Percentiles rank a stretch among this genome's conserved stretches.
These are phyloP conservation scores for Hylomyscus alleni DNA, from an alignment of 2,797 vertebrate species.

Conservation along the genomic window DNA sequence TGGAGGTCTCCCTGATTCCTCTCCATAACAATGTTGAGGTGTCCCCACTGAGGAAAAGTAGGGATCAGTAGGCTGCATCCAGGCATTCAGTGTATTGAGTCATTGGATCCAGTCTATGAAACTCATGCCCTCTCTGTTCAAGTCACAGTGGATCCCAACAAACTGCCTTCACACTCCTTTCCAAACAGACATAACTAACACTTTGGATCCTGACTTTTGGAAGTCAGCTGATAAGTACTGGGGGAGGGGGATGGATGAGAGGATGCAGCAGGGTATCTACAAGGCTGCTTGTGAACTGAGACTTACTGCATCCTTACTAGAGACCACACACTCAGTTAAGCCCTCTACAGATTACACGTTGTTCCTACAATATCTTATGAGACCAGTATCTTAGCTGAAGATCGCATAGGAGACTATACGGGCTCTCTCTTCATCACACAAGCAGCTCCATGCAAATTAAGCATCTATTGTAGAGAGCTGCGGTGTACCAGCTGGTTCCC, in stretches of 20 bases:
- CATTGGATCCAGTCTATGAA: accelerated
- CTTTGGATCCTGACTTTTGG: not conserved
- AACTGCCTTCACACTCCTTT: not conserved
- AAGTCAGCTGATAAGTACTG: accelerated
- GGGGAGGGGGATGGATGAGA: accelerated
- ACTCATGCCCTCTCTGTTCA: not conserved
- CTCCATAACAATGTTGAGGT: not conserved
- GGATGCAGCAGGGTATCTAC: accelerated
- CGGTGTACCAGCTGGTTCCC: too few species aligned
- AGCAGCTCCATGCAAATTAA: not conserved
- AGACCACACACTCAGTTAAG: accelerated
- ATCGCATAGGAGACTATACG: not conserved
- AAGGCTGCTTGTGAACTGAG: accelerated
- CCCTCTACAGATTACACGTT: too few species aligned
- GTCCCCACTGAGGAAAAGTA: not conserved
- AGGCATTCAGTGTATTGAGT: not conserved
- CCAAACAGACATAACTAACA: not conserved
- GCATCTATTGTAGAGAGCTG: too few species aligned
- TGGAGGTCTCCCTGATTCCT: not conserved
- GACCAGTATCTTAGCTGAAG: accelerated
- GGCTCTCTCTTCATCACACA: not conserved
- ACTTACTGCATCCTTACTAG: not conserved
- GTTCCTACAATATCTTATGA: accelerated
- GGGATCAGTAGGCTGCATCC: not conserved
- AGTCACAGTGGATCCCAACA: not conserved